These are phyloP conservation scores for Akabosia matsudoensis DNA, from an alignment of 1,140 invertebrate species.

Conservation along the genomic window DNA sequence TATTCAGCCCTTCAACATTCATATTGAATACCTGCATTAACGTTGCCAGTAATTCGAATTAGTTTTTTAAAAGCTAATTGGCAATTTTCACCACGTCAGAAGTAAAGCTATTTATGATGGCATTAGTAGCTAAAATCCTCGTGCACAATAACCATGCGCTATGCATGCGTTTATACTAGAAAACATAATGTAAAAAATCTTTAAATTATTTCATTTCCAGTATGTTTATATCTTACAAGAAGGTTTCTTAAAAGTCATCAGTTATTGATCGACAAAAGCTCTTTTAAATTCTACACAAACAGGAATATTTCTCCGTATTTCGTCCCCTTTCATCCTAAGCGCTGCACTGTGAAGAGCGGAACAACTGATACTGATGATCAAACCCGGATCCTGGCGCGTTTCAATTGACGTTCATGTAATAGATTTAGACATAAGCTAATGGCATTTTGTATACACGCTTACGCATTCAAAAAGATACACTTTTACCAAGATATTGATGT, in stretches of 20 bases:
- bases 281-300: too few relatives aligned
- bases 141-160: too few relatives aligned
- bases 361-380: background rate
- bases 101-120: conserved; percentile 38
- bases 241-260: too few relatives aligned
- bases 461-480: background rate
- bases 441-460: conserved; percentile 16
- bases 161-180: background rate
- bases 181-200: too few relatives aligned
- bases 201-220: too few relatives aligned
- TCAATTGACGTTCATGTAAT: conserved; percentile 12
- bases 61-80: conserved; percentile 34
- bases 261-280: too few relatives aligned
- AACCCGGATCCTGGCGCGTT: conserved; percentile 2
- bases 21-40: too few relatives aligned
- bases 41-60: background rate
- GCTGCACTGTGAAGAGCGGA: background rate
- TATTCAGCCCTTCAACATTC: too few relatives aligned
- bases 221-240: too few relatives aligned
- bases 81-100: conserved; percentile 38
- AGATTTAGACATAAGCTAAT: conserved; percentile 11
- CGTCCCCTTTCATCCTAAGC: background rate
- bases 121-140: background rate
- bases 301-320: too few relatives aligned
- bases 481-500: too few relatives aligned